Base-by-base conservation (phyloP, 2,888 invertebrate genomes). In the Augiades crinisus region DNA sequence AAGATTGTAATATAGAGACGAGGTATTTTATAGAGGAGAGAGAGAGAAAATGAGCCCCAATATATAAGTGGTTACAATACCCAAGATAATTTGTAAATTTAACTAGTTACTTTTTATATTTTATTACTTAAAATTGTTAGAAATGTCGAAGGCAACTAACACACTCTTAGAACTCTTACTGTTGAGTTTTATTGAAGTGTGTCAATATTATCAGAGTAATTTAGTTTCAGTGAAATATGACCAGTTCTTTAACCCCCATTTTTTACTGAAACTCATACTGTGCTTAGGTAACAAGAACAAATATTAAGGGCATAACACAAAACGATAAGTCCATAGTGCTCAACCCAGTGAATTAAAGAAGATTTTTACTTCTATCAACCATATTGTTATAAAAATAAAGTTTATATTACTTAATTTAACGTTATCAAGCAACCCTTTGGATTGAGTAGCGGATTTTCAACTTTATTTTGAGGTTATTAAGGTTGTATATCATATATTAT, bases 301-400 rank as follows among this genome's bases (percentile, higher is more conserved):
- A 49, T 17, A 47, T 16, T 24, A 34, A 49, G 41, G 47, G 34
- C 17, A n/a, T 41, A 34, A 49, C 34, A 47, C 37, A 49, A 49
- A 49, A 41, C 41, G 41, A 41, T 41, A 34, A 41, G 47, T 22
- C 8, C 47, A 8, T n/a, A 34, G 24, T 24, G n/a, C 34, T 40
- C 22, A 41, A 49, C 33, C 41, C 40, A 10, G 1, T 27, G n/a
- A 24, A 12, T 13, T 12, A 38, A n/a, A 10, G 1, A 10, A 1
- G 5, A 7, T 5, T 27, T 12, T 30, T 4, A 21, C n/a, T 3
- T 13, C 16, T 21, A 33, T 34, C 13, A 7, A 43, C 49, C 43
- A 0, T 41, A 22, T 24, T 19, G 0, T 5, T 4, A 7, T 43
- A 1, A 2, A 1, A 8, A 43, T 43, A 50, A 27, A 36, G 36